Percentiles rank a stretch among this genome's conserved stretches.
Conservation (phyloP, 2,797 vertebrate species). For the Acipenser oxyrinchus region DNA sequence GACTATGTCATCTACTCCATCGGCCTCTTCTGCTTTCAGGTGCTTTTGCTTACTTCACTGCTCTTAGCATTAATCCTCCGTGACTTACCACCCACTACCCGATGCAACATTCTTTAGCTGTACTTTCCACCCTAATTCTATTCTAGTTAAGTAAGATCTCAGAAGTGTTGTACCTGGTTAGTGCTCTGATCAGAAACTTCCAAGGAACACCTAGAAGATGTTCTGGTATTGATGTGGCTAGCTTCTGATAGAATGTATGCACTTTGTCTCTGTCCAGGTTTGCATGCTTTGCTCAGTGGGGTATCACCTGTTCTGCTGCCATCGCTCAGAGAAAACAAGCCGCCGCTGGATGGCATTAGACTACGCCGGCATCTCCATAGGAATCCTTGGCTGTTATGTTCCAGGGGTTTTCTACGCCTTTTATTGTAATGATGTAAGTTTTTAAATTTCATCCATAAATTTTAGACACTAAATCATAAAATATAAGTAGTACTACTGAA, state of each 20-base stretch:
- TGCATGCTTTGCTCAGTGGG: constrained; percentile 94
- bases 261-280: constrained; percentile 54
- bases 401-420: constrained; percentile 93
- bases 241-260: too few relatives aligned
- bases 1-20: constrained; percentile 93
- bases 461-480: too few relatives aligned
- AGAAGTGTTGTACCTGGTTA: neutral
- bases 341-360: constrained; percentile 93
- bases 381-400: constrained; percentile 93
- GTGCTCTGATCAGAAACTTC: neutral
- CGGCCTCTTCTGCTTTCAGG: constrained; percentile 93
- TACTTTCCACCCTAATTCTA: too few relatives aligned
- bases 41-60: constrained; percentile 23
- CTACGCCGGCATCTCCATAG: constrained; percentile 84
- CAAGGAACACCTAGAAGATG: neutral
- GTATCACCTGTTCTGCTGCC: constrained; percentile 89
- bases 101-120: too few relatives aligned
- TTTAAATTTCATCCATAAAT: too few relatives aligned
- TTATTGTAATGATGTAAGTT: constrained; percentile 87
- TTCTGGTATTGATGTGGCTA: too few relatives aligned
- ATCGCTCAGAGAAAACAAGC: constrained; percentile 90
- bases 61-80: too few relatives aligned
- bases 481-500: too few relatives aligned
- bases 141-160: too few relatives aligned
- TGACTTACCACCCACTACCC: too few relatives aligned